Conservation (phyloP, 2,113 vertebrate genomes). For the Mustela nigripes region DNA sequence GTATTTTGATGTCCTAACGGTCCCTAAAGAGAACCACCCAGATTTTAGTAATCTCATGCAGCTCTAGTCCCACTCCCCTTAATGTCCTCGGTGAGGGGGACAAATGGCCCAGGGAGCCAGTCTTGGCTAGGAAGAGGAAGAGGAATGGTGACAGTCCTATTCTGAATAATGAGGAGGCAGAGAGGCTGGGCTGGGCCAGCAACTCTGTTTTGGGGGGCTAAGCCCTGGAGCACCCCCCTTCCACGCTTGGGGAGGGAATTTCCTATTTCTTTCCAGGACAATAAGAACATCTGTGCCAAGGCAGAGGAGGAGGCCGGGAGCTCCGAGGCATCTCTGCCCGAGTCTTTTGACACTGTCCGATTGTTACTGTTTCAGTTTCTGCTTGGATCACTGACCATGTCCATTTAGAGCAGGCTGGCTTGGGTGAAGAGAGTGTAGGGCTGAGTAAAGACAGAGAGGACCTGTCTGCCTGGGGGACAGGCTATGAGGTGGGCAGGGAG, state of each 20-base stretch:
- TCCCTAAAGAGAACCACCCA: constrained; percentile 69
- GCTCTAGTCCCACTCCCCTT: constrained; percentile 15
- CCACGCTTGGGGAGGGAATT: constrained; percentile 64
- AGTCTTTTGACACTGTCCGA: constrained; percentile 81
- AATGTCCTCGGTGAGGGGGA: constrained; percentile 50
- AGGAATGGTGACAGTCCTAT: neutral
- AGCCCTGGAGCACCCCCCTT: neutral
- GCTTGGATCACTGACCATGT: constrained; percentile 70
- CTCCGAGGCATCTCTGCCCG: constrained; percentile 80
- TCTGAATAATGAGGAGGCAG: constrained; percentile 50
- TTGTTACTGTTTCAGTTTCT: constrained; percentile 80
- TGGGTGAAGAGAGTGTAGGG: constrained; percentile 56
- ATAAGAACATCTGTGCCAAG: constrained; percentile 82
- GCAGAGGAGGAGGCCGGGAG: constrained; percentile 77
- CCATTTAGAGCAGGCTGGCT: constrained; percentile 75
- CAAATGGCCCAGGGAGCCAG: neutral
- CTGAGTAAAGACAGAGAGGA: constrained; percentile 56
- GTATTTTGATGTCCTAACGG: constrained; percentile 80
- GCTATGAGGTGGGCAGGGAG: constrained; percentile 46
- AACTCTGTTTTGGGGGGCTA: constrained; percentile 52
- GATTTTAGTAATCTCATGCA: constrained; percentile 41
- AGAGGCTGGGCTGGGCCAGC: constrained; percentile 22
- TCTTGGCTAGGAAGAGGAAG: constrained; percentile 50
- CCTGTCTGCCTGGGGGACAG: neutral
- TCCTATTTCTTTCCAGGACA: constrained; percentile 78